Evolutionary conservation across 2,888 invertebrate genomes (phyloP).

Genomic region (Euplagia quadripunctaria): DNA sequence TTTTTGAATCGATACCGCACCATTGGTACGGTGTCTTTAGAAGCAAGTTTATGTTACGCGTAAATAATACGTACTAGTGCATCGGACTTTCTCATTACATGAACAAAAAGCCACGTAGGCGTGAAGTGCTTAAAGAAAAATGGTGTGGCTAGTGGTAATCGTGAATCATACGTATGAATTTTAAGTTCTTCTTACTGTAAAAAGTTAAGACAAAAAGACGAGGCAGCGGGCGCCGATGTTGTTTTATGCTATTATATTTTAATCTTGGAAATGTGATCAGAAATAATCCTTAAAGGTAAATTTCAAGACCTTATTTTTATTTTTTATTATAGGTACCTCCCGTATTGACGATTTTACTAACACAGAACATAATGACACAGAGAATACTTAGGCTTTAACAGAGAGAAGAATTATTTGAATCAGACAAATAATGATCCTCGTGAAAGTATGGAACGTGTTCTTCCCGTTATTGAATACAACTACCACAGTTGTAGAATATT

Average conservation of each 20-base stretch:
- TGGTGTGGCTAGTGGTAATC: constrained; percentile 29
- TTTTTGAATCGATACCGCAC: constrained; percentile 9
- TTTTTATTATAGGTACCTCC: neutral
- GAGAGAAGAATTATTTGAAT: neutral
- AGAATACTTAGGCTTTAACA: neutral
- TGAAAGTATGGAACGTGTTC: neutral
- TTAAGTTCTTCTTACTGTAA: constrained; percentile 51
- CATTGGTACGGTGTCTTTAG: constrained; percentile 48
- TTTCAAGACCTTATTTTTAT: neutral
- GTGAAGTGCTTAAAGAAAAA: constrained; percentile 44
- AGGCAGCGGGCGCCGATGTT: constrained; percentile 43
- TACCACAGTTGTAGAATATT: too few relatives aligned
- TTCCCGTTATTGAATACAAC: too few relatives aligned
- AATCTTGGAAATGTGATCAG: constrained; percentile 29
- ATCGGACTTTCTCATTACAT: constrained; percentile 48
- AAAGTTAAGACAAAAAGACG: constrained; percentile 35
- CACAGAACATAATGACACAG: too few relatives aligned
- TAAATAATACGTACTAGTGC: constrained; percentile 44
- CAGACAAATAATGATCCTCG: neutral
- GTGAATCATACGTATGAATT: constrained; percentile 51
- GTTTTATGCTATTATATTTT: constrained; percentile 35
- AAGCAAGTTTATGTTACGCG: constrained; percentile 45
- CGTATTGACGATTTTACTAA: too few relatives aligned
- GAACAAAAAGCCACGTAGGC: constrained; percentile 50
- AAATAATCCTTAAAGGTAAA: neutral